Evolutionary conservation across 2,888 invertebrate species (phyloP).

Genomic region (Polyploca ridens): DNA sequence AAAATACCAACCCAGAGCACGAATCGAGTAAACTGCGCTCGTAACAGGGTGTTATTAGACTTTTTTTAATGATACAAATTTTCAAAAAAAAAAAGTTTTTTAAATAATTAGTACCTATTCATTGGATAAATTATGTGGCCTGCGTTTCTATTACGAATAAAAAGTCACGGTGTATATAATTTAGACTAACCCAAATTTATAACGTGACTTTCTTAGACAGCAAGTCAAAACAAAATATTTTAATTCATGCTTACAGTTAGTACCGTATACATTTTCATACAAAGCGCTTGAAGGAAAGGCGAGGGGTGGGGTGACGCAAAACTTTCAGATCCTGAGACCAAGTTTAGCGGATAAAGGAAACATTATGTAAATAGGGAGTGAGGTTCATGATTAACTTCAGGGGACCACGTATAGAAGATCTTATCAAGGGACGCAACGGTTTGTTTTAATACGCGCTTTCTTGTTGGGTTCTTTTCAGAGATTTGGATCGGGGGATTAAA

Average conservation of each 20-base stretch:
- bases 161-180: too few relatives aligned
- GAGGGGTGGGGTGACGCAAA: constrained; percentile 27
- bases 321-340: constrained; percentile 62
- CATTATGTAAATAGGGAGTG: constrained; percentile 76
- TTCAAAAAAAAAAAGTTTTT: too few relatives aligned
- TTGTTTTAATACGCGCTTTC: constrained; percentile 47
- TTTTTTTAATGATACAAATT: too few relatives aligned
- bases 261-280: constrained; percentile 39
- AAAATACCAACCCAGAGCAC: too few relatives aligned
- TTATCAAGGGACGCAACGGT: constrained; percentile 39
- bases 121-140: too few relatives aligned
- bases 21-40: too few relatives aligned
- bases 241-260: constrained; percentile 37
- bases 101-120: too few relatives aligned
- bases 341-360: constrained; percentile 64
- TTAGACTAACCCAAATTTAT: too few relatives aligned
- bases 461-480: constrained; percentile 32
- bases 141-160: too few relatives aligned
- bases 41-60: too few relatives aligned
- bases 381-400: constrained; percentile 75
- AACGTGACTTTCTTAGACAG: too few relatives aligned
- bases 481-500: background rate
- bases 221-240: constrained; percentile 29
- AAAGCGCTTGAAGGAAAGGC: constrained; percentile 36
- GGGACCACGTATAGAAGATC: constrained; percentile 41